Evolutionary conservation across 2,797 vertebrate species (phyloP).

Genomic region (Rhinoraja longicauda): DNA sequence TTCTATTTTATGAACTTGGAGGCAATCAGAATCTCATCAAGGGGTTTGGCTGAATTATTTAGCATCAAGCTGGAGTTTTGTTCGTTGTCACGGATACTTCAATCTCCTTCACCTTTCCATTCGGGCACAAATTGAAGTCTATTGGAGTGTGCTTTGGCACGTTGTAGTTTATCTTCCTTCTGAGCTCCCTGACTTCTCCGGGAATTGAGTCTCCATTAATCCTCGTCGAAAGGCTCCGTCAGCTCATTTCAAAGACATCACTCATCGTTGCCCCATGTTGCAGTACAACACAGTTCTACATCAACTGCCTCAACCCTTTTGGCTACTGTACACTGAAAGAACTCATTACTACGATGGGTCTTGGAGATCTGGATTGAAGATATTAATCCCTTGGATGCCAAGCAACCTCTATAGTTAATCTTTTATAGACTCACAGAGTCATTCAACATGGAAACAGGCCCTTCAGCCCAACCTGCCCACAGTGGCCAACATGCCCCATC

Average conservation of each 20-base stretch:
- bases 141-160: slow-evolving; percentile 2
- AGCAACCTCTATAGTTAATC: not conserved
- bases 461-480: no score
- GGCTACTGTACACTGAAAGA: not conserved
- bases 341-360: not conserved
- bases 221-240: not conserved
- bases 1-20: not conserved
- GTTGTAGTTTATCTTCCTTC: not conserved
- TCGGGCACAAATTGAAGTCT: slow-evolving; percentile 13
- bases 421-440: not conserved
- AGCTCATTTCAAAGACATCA: slow-evolving; percentile 29
- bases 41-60: not conserved
- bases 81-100: slow-evolving; percentile 7
- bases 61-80: not conserved
- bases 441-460: no score
- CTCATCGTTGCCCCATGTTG: not conserved
- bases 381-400: not conserved
- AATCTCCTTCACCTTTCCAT: not conserved
- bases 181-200: not conserved
- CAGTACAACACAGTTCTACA: not conserved
- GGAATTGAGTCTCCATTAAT: not conserved
- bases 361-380: no score
- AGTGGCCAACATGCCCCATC: no score
- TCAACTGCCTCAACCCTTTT: not conserved
- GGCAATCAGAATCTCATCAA: not conserved